Evolutionary conservation across 2,888 invertebrate species (phyloP).

Genomic region (Gonocerus acuteangulatus): DNA sequence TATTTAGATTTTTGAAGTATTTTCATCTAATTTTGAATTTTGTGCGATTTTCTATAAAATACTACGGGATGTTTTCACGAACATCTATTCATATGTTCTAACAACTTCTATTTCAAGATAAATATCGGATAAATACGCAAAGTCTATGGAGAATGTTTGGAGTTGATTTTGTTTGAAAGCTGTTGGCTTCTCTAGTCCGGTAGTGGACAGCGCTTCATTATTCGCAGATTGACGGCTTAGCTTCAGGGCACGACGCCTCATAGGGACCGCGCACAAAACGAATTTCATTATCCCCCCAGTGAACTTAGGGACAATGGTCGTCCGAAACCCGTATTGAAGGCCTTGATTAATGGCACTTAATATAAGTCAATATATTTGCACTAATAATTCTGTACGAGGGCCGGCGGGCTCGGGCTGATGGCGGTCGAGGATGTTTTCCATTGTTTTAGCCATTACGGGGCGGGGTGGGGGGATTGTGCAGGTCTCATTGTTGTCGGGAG

Average conservation of each 20-base stretch:
- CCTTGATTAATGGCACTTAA: conserved; percentile 35
- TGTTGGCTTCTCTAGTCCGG: not conserved
- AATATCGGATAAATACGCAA: too few species aligned
- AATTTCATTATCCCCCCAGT: conserved; percentile 27
- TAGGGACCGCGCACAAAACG: conserved; percentile 23
- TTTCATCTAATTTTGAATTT: too few species aligned
- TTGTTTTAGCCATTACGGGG: conserved; percentile 35
- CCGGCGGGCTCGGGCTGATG: not conserved
- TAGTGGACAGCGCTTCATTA: not conserved
- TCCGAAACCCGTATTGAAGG: conserved; percentile 1
- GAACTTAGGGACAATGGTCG: conserved; percentile 27
- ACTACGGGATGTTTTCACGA: too few species aligned
- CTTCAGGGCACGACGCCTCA: too few species aligned
- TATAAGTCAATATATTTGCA: conserved; percentile 37
- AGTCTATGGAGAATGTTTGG: too few species aligned
- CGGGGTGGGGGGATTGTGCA: conserved; percentile 34
- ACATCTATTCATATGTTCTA: too few species aligned
- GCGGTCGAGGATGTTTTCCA: conserved; percentile 33
- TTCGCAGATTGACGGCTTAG: conserved; percentile 1
- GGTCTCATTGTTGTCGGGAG: conserved; percentile 33
- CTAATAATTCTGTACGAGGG: conserved; percentile 33
- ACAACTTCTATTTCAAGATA: too few species aligned
- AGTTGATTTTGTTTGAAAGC: too few species aligned
- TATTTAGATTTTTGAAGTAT: too few species aligned
- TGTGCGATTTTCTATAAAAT: too few species aligned